Conservation (phyloP, 2,888 invertebrate species). For the Drosophila picticornis region DNA sequence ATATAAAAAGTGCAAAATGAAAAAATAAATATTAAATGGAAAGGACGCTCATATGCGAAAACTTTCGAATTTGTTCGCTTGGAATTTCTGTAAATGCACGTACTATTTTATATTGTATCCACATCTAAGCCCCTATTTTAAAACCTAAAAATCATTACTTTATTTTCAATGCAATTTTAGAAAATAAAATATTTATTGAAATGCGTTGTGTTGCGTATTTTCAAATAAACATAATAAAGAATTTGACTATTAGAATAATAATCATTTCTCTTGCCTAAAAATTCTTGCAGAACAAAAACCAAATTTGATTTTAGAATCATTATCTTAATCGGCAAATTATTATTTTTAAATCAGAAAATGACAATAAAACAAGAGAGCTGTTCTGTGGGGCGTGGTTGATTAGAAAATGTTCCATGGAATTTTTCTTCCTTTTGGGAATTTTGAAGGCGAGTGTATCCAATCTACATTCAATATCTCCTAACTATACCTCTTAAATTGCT, state of each 20-base stretch:
- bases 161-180: neutral
- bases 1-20: slow-evolving; percentile 25
- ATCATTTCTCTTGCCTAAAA: neutral
- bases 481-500: no score
- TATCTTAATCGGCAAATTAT: no score
- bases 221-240: neutral
- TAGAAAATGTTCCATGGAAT: no score
- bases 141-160: neutral
- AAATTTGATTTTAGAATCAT: neutral
- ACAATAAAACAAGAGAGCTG: neutral
- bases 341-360: neutral
- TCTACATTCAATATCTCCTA: no score
- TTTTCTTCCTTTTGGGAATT: no score
- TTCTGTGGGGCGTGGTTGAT: no score
- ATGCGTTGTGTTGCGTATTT: neutral
- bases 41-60: slow-evolving; percentile 9
- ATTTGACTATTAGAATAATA: neutral
- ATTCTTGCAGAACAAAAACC: neutral
- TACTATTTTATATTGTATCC: neutral
- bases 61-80: slow-evolving; percentile 33
- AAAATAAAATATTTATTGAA: neutral
- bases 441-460: no score
- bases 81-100: slow-evolving; percentile 3
- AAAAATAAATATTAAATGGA: slow-evolving; percentile 4
- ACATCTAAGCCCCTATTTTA: neutral